Evolutionary conservation across 2,888 invertebrate genomes (phyloP).

Genomic region (Clunio marinus): DNA sequence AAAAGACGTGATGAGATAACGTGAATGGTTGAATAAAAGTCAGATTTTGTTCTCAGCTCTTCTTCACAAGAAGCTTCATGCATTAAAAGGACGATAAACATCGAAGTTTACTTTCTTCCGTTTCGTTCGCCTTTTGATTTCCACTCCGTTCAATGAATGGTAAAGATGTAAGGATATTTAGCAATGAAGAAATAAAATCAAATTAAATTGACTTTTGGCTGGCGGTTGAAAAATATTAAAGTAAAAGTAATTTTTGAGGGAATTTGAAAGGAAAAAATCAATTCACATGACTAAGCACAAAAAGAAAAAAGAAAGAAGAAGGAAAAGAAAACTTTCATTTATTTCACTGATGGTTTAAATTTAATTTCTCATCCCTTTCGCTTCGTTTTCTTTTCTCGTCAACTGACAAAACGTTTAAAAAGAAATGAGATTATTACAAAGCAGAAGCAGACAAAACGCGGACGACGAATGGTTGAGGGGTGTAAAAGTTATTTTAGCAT

Average conservation of each 20-base stretch:
- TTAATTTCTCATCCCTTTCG: slow-evolving; percentile 28
- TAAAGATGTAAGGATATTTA: background rate
- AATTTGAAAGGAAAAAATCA: background rate
- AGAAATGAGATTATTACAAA: slow-evolving; percentile 12
- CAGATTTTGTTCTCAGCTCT: background rate
- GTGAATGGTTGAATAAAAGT: background rate
- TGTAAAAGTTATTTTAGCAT: slow-evolving; percentile 32
- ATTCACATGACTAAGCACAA: slow-evolving; percentile 15
- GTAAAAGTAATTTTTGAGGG: background rate
- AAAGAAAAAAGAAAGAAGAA: no score
- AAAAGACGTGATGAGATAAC: slow-evolving; percentile 3
- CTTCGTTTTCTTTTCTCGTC: background rate
- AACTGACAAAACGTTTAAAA: background rate
- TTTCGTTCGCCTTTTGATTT: background rate
- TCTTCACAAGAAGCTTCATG: background rate
- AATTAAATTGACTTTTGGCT: slow-evolving; percentile 21
- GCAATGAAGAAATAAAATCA: slow-evolving; percentile 1
- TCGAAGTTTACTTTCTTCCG: background rate
- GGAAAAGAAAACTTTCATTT: no score
- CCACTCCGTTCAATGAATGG: no score
- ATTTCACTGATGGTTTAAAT: background rate
- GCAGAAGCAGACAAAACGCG: background rate
- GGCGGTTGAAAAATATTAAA: slow-evolving; percentile 15
- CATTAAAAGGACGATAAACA: background rate
- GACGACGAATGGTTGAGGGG: background rate